phyloP scores from a whole-genome alignment of 2,888 invertebrate genomes.

The Cecidostiba fungosa region DNA sequence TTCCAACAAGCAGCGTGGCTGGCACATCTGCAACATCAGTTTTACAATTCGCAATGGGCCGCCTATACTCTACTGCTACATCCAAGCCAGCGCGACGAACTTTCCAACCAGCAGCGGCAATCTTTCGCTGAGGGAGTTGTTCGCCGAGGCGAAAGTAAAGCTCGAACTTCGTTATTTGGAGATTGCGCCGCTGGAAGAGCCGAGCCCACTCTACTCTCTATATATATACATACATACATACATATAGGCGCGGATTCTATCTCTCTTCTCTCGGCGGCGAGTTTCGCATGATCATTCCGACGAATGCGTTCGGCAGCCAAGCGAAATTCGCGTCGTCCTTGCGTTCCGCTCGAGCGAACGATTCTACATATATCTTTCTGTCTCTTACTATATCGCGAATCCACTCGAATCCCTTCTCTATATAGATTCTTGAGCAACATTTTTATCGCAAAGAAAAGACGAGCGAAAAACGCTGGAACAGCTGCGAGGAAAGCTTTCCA shows the following conservation, averaged over 20 bases:
- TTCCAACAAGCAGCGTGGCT: background rate
- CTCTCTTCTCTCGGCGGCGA: background rate
- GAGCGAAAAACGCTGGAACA: background rate
- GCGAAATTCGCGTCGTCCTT: background rate
- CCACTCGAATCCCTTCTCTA: background rate
- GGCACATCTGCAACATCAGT: conserved; percentile 34
- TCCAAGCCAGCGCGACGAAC: conserved; percentile 12
- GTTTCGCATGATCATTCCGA: conserved; percentile 7
- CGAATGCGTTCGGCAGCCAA: background rate
- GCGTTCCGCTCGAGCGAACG: background rate
- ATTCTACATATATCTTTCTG: background rate
- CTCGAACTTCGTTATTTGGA: conserved; percentile 51
- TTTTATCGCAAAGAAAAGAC: background rate
- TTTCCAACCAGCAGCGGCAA: conserved; percentile 17
- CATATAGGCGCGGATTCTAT: background rate
- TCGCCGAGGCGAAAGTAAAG: conserved; percentile 44
- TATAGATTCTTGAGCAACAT: background rate
- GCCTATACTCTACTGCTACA: background rate
- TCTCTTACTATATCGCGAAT: background rate
- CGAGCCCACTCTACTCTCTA: background rate
- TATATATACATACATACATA: too few relatives aligned
- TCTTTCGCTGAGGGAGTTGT: conserved; percentile 28
- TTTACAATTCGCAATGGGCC: conserved; percentile 38
- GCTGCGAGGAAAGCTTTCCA: background rate
- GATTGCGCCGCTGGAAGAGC: conserved; percentile 19